Percentiles rank a stretch among this genome's conserved stretches.
phyloP scores from a whole-genome alignment of 2,113 vertebrate genomes.

The Sylvilagus bachmani region DNA sequence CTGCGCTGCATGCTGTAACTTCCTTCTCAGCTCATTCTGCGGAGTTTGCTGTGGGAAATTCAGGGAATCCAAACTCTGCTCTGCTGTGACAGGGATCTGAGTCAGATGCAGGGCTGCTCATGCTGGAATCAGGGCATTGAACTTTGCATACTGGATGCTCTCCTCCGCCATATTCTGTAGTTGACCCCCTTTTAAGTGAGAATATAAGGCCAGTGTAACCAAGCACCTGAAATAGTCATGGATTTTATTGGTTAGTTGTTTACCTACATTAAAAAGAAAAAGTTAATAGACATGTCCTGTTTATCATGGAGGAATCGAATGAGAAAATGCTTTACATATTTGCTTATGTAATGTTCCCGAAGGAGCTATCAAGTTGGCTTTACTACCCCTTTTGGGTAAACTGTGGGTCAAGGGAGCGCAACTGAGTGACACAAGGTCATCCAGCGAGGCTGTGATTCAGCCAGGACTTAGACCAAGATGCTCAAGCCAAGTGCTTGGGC shows the following conservation, averaged over 20 bases:
- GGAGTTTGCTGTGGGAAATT: accelerated
- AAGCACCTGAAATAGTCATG: not conserved
- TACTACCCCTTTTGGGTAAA: not conserved
- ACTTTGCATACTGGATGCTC: not conserved
- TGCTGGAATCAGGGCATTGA: accelerated
- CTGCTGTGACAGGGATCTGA: not conserved
- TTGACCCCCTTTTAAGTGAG: not conserved
- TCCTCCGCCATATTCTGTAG: not conserved
- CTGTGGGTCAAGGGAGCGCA: not conserved
- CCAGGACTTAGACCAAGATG: not conserved
- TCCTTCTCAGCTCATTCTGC: not conserved
- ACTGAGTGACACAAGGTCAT: not conserved
- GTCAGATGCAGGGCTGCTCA: accelerated
- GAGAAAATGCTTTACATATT: not conserved
- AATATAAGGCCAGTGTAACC: not conserved
- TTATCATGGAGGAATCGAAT: not conserved
- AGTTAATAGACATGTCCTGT: not conserved
- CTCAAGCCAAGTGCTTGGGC: not conserved
- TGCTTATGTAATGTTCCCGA: not conserved
- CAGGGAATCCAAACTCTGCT: not conserved
- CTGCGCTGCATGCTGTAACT: accelerated
- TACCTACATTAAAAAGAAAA: not conserved
- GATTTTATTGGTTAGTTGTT: not conserved
- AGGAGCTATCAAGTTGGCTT: not conserved
- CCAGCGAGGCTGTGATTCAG: not conserved